phyloP scores from a whole-genome alignment of 1,140 invertebrate species.

The Hylyphantes graminicola region DNA sequence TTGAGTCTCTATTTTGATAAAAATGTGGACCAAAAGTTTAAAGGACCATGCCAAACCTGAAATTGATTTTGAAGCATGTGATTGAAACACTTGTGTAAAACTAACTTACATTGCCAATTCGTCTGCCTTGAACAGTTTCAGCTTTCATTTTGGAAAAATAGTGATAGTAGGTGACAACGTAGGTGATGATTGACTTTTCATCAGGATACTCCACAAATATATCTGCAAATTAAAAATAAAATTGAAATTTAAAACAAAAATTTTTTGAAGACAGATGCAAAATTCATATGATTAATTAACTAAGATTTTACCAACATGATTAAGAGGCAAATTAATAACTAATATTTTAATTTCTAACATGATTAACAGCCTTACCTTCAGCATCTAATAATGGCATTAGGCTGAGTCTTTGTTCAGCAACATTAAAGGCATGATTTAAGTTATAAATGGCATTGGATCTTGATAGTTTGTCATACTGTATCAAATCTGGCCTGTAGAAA shows the following conservation, averaged over 20 bases:
- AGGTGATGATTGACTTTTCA: conserved; percentile 99
- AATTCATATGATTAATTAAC: neutral
- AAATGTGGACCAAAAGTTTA: neutral
- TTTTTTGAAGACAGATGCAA: neutral
- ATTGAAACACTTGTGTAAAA: neutral
- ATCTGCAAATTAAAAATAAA: conserved; percentile 85
- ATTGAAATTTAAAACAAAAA: neutral
- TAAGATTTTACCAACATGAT: neutral
- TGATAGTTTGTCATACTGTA: conserved; percentile 96
- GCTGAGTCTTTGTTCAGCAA: conserved; percentile 96
- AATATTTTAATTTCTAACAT: neutral
- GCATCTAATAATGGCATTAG: conserved; percentile 97
- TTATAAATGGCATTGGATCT: conserved; percentile 98
- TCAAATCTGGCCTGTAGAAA: conserved; percentile 81
- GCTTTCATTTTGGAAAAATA: conserved; percentile 99
- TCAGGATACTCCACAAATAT: conserved; percentile 99
- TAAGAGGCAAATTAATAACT: neutral
- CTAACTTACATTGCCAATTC: conserved; percentile 92
- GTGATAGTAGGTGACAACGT: conserved; percentile 99
- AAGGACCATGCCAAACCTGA: neutral
- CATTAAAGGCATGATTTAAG: conserved; percentile 96
- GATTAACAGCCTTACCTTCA: conserved; percentile 77
- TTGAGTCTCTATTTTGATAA: neutral
- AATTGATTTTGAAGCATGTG: neutral
- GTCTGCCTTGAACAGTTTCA: conserved; percentile 97